Evolutionary conservation across 1,140 invertebrate genomes (phyloP), one percentile per base, ranked within the genome.

Genomic region (Papilio glaucus): DNA sequence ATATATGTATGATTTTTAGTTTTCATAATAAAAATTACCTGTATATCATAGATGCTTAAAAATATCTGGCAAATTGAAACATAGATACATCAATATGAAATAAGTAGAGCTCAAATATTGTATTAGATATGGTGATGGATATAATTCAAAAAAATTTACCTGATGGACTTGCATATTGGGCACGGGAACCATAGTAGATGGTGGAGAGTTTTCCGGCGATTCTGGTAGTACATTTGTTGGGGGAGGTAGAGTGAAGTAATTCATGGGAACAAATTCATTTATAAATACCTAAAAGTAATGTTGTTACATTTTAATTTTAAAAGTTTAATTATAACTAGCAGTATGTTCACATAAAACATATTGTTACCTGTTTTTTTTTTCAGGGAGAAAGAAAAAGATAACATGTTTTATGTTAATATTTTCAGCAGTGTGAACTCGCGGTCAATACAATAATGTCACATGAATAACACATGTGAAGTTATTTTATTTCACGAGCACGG

Each of bases 181-280:
- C 7, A 78, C 65, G 18, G 74, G 18, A 3, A 74, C 53, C 57
- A 87, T 60, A 60, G 77, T 77, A 10, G 76, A 53, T 0, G 87
- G 89, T n/a, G 86, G 86, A 8, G 85, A 83, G 57, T 72, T 85
- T 29, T 86, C 80, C 18, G 87, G 86, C 0, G 89, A 86, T 4
- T 90, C 89, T 0, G 84, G 82, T n/a, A 88, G 67, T 1, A 87
- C 77, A 38, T 69, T 74, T 7, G 84, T 72, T 2, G 81, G 83
- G 24, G 42, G 42, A 15, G 49, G 49, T 57, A 57, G 24, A 24
- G 49, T 74, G 67, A 79, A 89, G 75, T 88, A 91, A 53, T 81
- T 88, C 49, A 91, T 76, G 5, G 88, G 89, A 26, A 90, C 76
- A 78, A 83, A 91, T 45, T 91, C 89, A 21, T 82, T 83, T 29